Percentiles rank a stretch among this genome's conserved stretches.
Evolutionary conservation across 2,797 vertebrate genomes (phyloP).

Genomic region (Bradypus variegatus): DNA sequence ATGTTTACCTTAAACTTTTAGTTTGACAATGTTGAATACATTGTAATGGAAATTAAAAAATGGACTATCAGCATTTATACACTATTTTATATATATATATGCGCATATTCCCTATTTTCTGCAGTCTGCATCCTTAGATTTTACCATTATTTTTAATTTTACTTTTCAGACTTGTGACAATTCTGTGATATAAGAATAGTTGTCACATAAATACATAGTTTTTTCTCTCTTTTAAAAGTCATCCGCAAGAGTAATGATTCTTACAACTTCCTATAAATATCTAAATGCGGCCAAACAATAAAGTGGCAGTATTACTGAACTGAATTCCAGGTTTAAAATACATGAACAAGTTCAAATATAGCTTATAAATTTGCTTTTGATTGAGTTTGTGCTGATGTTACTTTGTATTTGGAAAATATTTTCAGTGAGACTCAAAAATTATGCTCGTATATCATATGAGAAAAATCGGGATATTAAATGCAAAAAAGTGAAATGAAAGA

Average conservation of each 20-base stretch:
- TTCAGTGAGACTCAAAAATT: background rate
- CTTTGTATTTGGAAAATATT: background rate
- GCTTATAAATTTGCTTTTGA: background rate
- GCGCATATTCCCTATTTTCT: background rate
- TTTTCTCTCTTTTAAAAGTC: background rate
- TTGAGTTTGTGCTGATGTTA: background rate
- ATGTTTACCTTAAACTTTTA: background rate
- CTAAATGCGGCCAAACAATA: background rate
- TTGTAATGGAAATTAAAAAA: background rate
- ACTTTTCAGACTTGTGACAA: background rate
- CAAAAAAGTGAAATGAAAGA: background rate
- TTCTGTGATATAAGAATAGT: background rate
- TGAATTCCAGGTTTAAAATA: slow-evolving; percentile 1
- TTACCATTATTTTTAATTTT: background rate
- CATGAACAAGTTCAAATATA: background rate
- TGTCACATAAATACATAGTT: background rate
- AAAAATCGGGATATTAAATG: background rate
- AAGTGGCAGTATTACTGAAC: background rate
- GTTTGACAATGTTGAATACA: background rate
- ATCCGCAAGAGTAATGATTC: background rate
- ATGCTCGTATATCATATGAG: background rate
- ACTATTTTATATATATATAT: background rate
- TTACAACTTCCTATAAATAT: background rate
- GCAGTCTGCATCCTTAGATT: background rate
- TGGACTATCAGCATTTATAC: background rate